Evolutionary conservation across 2,888 invertebrate genomes (phyloP).

Genomic region (Abrostola triplasia): DNA sequence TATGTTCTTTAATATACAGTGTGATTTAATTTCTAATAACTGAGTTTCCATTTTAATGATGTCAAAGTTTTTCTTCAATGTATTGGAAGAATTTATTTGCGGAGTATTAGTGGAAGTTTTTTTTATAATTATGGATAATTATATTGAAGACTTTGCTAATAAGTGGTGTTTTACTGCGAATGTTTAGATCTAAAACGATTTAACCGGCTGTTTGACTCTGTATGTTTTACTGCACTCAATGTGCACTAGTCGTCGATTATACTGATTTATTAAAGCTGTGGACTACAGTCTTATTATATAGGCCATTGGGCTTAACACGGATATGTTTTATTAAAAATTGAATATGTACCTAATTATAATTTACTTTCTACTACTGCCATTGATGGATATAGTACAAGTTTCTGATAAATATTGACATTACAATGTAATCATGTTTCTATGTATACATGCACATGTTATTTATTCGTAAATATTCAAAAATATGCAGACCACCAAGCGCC

Average conservation of each 20-base stretch:
- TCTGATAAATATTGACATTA: too few species aligned
- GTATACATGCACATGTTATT: too few species aligned
- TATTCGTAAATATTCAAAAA: not conserved
- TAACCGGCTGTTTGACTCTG: not conserved
- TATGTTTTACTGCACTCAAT: too few species aligned
- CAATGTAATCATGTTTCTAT: too few species aligned
- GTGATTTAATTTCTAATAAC: not conserved
- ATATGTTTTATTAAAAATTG: too few species aligned
- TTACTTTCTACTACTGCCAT: too few species aligned
- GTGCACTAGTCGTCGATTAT: too few species aligned
- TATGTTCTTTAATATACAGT: constrained; percentile 5
- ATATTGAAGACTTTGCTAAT: not conserved
- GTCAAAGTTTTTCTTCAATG: constrained; percentile 2
- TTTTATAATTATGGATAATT: constrained; percentile 11
- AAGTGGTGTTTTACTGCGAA: not conserved
- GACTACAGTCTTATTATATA: too few species aligned
- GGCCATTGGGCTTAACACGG: too few species aligned
- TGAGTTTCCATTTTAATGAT: not conserved
- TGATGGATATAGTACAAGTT: too few species aligned
- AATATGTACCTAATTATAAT: too few species aligned
- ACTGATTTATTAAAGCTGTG: too few species aligned
- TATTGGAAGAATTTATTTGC: constrained; percentile 14
- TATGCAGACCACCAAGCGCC: constrained; percentile 14
- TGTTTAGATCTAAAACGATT: not conserved
- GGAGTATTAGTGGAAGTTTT: constrained; percentile 4